Base-by-base conservation (phyloP, 92 coral and sea anemone genomes). In the Epizoanthus scotinus region DNA sequence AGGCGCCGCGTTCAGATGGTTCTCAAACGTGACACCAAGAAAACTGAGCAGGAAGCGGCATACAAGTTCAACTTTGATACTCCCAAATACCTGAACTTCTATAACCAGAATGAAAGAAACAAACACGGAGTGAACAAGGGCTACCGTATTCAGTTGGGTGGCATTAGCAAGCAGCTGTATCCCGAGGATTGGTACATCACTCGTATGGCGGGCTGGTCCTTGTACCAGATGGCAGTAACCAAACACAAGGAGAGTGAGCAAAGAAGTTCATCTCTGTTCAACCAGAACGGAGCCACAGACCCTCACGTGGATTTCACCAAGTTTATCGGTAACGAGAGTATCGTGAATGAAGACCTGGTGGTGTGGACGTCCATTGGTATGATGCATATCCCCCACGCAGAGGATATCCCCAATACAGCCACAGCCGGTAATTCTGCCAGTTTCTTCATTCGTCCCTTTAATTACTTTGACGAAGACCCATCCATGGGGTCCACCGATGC, bases 301-400 rank as follows among this genome's bases (percentile, higher is more conserved):
- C 94, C 98, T 29, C 90, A 85, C 80, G 85, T 94, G 52, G 94
- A 91, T 81, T 94, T 94, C 81, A 82, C 85, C 15, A 71, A 94
- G 58, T 94, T 82, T 79, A 71, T 94, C 40, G 93, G 83, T 38
- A 65, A 94, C 87, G 97, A 94, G 79, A 73, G 88, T 68, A 90
- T 94, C 55, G 84, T 89, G 59, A 90, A 90, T 81, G 92, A 94
- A 79, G 98, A 94, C 69, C 85, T 94, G 59, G 98, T 94, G 61
- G 91, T 97, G 84, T 94, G 98, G 98, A 89, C 90, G 18, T 87
- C 95, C 60, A 85, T 91, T 15, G 98, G 97, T 3, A 72, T 86
- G 86, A 94, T 94, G 91, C 98, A 94, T 49, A 79, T 94, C 19
- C 98, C 98, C 4, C 98, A 94, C 63, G 81, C 97, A 42, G 98